A percentile compares a stretch with the other conserved stretches of the same genome.
These are phyloP conservation scores for Egretta garzetta DNA, from an alignment of 2,113 vertebrate species.

Conservation along the genomic window DNA sequence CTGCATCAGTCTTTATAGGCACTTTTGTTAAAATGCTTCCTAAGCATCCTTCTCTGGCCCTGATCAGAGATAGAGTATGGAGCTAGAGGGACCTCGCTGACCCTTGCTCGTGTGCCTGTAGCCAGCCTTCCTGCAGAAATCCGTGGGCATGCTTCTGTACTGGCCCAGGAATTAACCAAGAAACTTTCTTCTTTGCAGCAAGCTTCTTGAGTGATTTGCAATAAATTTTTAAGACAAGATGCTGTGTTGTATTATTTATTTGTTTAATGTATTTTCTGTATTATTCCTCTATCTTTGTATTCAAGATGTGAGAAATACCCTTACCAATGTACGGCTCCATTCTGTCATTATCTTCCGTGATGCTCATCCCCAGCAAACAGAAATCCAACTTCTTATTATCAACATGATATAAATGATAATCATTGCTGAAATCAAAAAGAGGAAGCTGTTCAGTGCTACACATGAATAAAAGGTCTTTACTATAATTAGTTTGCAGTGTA, in stretches of 20 bases:
- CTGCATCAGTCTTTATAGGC: neutral
- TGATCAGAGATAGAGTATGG: neutral
- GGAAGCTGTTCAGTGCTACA: neutral
- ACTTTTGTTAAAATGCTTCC: neutral
- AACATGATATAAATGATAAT: neutral
- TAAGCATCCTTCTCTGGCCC: neutral
- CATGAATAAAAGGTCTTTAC: neutral
- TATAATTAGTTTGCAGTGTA: neutral
- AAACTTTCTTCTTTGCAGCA: neutral
- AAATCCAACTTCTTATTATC: neutral
- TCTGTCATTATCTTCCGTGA: neutral
- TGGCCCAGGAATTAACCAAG: neutral
- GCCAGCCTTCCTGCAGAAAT: neutral
- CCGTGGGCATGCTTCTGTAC: neutral
- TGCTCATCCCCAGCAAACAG: neutral
- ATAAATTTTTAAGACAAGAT: neutral
- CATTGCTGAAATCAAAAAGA: neutral
- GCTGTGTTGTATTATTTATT: fast-evolving
- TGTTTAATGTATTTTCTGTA: neutral
- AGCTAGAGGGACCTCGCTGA: neutral
- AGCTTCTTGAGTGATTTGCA: neutral
- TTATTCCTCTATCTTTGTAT: neutral
- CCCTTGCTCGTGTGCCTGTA: neutral
- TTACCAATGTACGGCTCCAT: neutral
- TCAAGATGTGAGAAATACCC: neutral